Conservation (phyloP, 2,797 vertebrate genomes). For the Erpetoichthys calabaricus region DNA sequence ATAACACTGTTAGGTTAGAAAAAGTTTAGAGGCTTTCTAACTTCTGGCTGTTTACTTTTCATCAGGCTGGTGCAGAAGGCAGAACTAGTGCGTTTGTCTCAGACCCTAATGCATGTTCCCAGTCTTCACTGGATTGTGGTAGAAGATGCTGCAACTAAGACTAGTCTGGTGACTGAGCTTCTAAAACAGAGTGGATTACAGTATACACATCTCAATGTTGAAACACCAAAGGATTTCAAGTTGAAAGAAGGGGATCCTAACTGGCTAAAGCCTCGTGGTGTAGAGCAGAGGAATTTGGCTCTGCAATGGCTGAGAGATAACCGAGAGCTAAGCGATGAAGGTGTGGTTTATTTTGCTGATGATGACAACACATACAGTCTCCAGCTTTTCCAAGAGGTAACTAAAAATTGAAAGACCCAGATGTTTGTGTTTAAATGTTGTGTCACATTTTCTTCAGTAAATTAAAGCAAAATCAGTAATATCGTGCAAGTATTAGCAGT, state of each 20-base stretch:
- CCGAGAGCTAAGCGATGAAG: conserved; percentile 43
- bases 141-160: conserved; percentile 49
- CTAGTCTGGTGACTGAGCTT: conserved; percentile 41
- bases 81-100: conserved; percentile 54
- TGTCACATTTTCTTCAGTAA: neutral
- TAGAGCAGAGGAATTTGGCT: conserved; percentile 62
- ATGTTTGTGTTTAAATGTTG: neutral
- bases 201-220: conserved; percentile 54
- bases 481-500: no score
- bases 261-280: conserved; percentile 67
- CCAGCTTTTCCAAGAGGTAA: conserved; percentile 91
- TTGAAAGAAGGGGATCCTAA: conserved; percentile 61
- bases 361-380: conserved; percentile 96
- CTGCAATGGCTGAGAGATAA: conserved; percentile 60
- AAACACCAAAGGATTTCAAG: conserved; percentile 52
- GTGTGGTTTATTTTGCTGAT: conserved; percentile 89
- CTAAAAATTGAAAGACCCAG: neutral
- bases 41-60: neutral
- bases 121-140: conserved; percentile 62
- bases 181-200: conserved; percentile 44
- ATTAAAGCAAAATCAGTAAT: neutral
- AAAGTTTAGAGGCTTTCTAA: no score
- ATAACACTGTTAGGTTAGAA: no score
- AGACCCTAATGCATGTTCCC: conserved; percentile 59
- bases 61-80: conserved; percentile 61